Evolutionary conservation across 2,888 invertebrate species (phyloP), one percentile per base, ranked within the genome.

Genomic region (Drosophila peninsularis): DNA sequence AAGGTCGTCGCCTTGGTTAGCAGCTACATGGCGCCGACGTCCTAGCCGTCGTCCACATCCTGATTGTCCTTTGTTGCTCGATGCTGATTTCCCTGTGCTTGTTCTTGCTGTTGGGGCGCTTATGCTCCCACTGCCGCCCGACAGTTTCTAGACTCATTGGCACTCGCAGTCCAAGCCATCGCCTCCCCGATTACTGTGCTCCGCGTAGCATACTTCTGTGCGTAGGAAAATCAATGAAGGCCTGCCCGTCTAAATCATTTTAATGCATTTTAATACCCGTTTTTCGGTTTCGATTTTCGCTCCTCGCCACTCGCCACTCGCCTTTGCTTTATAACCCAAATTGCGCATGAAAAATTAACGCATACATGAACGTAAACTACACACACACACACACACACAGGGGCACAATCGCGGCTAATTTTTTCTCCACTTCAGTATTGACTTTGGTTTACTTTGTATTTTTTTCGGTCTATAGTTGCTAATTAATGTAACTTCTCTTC

Each of bases 151-250:
- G 68, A 44, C 63, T 75, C 69, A 62, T 52, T 61, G 44, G 42
- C 62, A 45, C 34, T 36, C 37, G 39, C 60, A 42, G 19, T 27
- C 34, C 24, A 32, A 62, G 69, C 58, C 78, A 63, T 68, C 54
- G 47, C 39, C 56, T 60, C 45, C 13, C 70, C 41, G 44, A 62
- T 63, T 66, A 54, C 53, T 78, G 56, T 21, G 32, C 58, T 76
- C 76, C 55, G 19, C 54, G 56, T 72, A 82, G 66, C 86, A 89
- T 78, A 85, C 77, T 76, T 80, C 71, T 69, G 74, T 80, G 88
- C 89, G 88, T 80, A 69, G 65, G 78, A 89, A 86, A 86, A 89
- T 89, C 89, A 88, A 86, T 88, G 81, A 82, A 71, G 67, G 63
- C 74, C 75, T 27, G 30, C 69, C 63, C 45, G 63, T 71, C 71